Conservation (phyloP, 2,888 invertebrate species). For the Aplocera efformata region DNA sequence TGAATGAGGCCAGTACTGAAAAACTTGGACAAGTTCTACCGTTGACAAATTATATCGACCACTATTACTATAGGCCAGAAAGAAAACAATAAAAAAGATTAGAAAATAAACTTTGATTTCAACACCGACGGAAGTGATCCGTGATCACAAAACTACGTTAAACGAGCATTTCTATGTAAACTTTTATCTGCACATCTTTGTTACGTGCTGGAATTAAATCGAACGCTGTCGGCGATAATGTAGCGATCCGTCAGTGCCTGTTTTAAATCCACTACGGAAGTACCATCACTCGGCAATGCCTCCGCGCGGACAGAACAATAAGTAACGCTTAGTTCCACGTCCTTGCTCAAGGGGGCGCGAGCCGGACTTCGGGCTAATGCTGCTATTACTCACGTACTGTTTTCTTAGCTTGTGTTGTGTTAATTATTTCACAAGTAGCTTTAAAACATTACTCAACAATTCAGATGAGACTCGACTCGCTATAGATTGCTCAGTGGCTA, state of each 20-base stretch:
- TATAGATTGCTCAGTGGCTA: no score
- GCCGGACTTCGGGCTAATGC: constrained; percentile 30
- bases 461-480: no score
- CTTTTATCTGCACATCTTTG: constrained; percentile 45
- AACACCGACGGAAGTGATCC: no score
- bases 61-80: no score
- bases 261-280: constrained; percentile 61
- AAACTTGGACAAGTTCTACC: no score
- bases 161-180: neutral
- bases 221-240: constrained; percentile 66
- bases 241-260: constrained; percentile 67
- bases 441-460: no score
- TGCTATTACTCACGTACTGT: constrained; percentile 27
- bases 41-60: no score
- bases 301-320: constrained; percentile 50
- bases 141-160: no score
- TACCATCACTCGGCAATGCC: constrained; percentile 54
- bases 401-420: constrained; percentile 18
- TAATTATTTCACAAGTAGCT: constrained; percentile 11
- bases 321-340: constrained; percentile 59
- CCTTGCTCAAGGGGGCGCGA: constrained; percentile 33
- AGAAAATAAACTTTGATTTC: no score
- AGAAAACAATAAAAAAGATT: no score
- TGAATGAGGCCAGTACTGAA: no score
- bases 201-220: constrained; percentile 52